Base-by-base conservation (phyloP, 2,113 vertebrate genomes). In the Channa argus region DNA sequence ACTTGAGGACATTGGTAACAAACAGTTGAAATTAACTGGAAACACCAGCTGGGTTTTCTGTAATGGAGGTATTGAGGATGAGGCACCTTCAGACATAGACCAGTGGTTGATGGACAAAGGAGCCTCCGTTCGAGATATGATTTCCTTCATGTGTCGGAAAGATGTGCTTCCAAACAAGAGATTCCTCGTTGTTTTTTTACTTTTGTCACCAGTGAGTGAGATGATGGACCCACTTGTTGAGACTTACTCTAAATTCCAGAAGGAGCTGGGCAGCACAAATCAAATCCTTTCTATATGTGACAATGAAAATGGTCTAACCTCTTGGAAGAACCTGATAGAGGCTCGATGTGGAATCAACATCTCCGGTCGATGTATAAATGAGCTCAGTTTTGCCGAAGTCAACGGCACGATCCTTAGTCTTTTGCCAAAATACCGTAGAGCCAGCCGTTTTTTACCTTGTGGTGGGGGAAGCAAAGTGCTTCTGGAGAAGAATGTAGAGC, bases 21-120 rank as follows among this genome's bases (percentile, higher is more conserved):
- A 89, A 24, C 24, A 24, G 43, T 80, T 96, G 65, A 93, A 96
- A 78, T 87, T 96, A 46, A 93, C 90, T 33, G 92, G 92, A 71
- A 92, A 94, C 51, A 93, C 94, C 63, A 96, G 94, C 60, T 97
- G 95, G 95, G 89, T 97, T 41, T 96, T 96, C 80, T 96, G 95
- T 85, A 97, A 96, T 80, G 95, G 96, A 49, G 56, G 71, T 8
- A 39, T 83, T 37, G 38, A 86, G 5, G 0, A 65, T 11, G 91
- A 91, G 62, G 1, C 5, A 0, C 92, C 94, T 0, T 92, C 93
- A 82, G 93, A 94, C 6, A 64, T 87, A 15, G 68, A 91, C 6
- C 34, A 71, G n/a, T 96, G 95, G 95, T 85, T 92, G 54, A 89
- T 36, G 83, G 90, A 96, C 0, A 95, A 94, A 74, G 94, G 93